Evolutionary conservation across 2,888 invertebrate genomes (phyloP), one percentile per base, ranked within the genome.

Genomic region (Cheilosia pagana): DNA sequence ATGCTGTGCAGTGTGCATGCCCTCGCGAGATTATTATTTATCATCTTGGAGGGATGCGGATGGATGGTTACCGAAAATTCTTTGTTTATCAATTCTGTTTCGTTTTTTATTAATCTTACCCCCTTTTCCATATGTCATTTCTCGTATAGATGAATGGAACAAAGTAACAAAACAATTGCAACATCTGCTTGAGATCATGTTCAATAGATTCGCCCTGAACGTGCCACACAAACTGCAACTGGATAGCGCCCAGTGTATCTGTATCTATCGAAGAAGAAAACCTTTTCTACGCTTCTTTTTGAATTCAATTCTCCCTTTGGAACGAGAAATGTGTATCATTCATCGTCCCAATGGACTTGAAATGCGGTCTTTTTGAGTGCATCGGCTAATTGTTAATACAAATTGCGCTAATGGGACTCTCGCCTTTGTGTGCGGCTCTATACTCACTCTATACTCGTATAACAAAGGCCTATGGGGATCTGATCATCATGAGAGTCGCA

Each of bases 311-410:
- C 35, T 19, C 57, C 68, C 57, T 70, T 67, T 53, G 14, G 21
- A 8, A 4, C 19, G n/a, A 25, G 31, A 63, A n/a, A 71, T 50
- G 55, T 60, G 62, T 41, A 71, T 55, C 79, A 85, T 75, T 75
- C 70, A 81, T 57, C 63, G 45, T 70, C 25, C 68, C 68, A 68
- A 68, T 68, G 68, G 60, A 70, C 41, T 43, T 50, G 68, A 35
- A n/a, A 63, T 79, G 85, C 85, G 85, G 85, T 70, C 81, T 71
- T 81, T 85, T 85, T 81, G 75, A 81, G 70, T 85, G 75, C 85
- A 85, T 75, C 75, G 71, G 81, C 85, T 85, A 85, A 85, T 85
- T 85, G 85, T 85, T 85, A 85, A 70, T 76, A 81, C 85, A 85
- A 85, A 85, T 85, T 71, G 75, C 59, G 70, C 81, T 85, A 85